Evolutionary conservation across 2,113 vertebrate species (phyloP), one percentile per base, ranked within the genome.

Genomic region (Rhynchomys soricoides): DNA sequence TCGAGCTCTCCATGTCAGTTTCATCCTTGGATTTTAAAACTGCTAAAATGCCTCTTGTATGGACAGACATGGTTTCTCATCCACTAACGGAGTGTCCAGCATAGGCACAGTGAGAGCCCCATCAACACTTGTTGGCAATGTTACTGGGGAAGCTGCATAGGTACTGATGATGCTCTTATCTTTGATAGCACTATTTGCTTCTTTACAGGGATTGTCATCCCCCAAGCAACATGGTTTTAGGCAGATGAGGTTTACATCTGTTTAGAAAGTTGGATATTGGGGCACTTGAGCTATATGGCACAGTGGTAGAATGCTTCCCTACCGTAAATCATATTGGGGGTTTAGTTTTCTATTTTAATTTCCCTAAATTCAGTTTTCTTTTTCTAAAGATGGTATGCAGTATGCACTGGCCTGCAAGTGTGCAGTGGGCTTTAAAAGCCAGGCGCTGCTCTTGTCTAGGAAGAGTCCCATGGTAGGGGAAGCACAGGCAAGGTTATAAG

Each of bases 401-500:
- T 21, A 1, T 1, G 0, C 86, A 52, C 29, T 57, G 52, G 31
- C 48, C 45, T 48, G 2, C 55, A 73, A 78, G 16, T 10, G 45
- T 81, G 21, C 17, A 37, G 50, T 34, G 7, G 16, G 50, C 57
- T 68, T 68, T 24, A 0, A 90, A 73, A 89, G 50, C 13, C 9
- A 8, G 55, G 12, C 10, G 1, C 4, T 66, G 34, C 1, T 1
- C 48, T 45, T 68, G 17, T 77, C 40, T 45, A 10, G 55, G 13
- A 3, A 9, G 31, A 45, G 48, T 22, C 7, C 12, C 66, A 34
- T 31, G 31, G 31, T 34, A 68, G 55, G 31, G 21, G 11, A 12
- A 50, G 45, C 22, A 13, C 1, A 11, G 5, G 22, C 52, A 0
- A 19, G 1, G 6, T 26, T 34, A 10, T 31, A 3, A 26, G 29